phyloP scores from a whole-genome alignment of 2,888 invertebrate species.

The Meiosimyza decipiens region DNA sequence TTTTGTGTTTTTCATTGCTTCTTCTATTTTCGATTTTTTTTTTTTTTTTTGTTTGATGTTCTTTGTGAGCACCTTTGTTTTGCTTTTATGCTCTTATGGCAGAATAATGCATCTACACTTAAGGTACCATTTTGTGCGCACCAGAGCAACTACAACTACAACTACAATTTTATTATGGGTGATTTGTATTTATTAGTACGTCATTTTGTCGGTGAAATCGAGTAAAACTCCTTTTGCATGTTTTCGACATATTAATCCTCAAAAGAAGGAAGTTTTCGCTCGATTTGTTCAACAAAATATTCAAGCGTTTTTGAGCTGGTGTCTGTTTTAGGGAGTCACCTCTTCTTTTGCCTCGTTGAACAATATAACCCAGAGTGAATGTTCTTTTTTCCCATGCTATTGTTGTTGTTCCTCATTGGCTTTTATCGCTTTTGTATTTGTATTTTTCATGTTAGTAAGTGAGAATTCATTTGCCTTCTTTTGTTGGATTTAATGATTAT shows the following conservation, averaged over 20 bases:
- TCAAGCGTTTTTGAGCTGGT: constrained; percentile 34
- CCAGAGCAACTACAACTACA: too few relatives aligned
- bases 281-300: constrained; percentile 56
- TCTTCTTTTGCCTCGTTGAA: constrained; percentile 56
- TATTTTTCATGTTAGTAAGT: too few relatives aligned
- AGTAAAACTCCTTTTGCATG: constrained; percentile 59
- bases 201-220: constrained; percentile 61
- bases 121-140: neutral
- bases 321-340: constrained; percentile 44
- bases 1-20: neutral
- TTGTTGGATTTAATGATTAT: too few relatives aligned
- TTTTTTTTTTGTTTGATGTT: neutral
- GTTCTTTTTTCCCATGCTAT: neutral
- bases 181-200: constrained; percentile 63
- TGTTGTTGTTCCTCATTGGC: too few relatives aligned
- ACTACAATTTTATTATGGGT: constrained; percentile 35
- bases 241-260: constrained; percentile 37
- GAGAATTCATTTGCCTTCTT: too few relatives aligned
- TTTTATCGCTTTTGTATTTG: too few relatives aligned
- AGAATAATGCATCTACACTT: neutral
- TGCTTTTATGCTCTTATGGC: neutral
- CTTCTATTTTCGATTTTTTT: neutral
- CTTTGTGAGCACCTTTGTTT: constrained; percentile 9
- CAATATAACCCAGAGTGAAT: constrained; percentile 56
- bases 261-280: constrained; percentile 54